Base-by-base conservation (phyloP, 1,140 invertebrate genomes). In the Zaprionus davidi region DNA sequence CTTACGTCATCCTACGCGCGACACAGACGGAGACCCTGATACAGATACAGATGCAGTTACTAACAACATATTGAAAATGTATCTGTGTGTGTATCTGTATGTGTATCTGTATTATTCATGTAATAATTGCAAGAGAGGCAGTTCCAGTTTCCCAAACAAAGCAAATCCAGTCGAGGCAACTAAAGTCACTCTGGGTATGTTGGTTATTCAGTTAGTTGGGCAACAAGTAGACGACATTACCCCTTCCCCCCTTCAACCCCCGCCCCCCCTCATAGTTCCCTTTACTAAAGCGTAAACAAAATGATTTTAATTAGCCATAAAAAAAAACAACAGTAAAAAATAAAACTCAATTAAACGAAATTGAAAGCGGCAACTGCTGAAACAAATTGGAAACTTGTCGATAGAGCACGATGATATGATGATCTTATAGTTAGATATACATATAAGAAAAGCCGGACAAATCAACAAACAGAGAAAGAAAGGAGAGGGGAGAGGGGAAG, bases 301-400 rank as follows among this genome's bases (percentile, higher is more conserved):
- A 70, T 75, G 67, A 51, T 70, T 64, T 75, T 75, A 71, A 75
- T 75, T 64, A 87, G 68, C 49, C 60, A 78, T 67, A 44, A 66
- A 59, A 63, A 56, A 57, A 51, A 51, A 13, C 46, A 51, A 55
- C 31, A 64, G 58, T 49, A 49, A 38, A 77, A 62, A 49, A 65
- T 34, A 58, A 62, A 78, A 77, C 64, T 67, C 81, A 83, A 84
- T 84, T 84, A 71, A 85, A 71, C 58, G 72, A 86, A 86, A 86
- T 82, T 82, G 83, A 86, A 82, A 86, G 70, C 78, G 46, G 55
- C 51, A 70, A 70, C 56, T 49, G 44, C 9, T 36, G 44, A 73
- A 74, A 68, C 72, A 81, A 81, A 84, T 85, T 85, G 55, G 51
- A 81, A 78, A 80, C 77, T 80, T 80, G 81, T 85, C 71, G 81